Percentiles rank a stretch among this genome's conserved stretches.
Evolutionary conservation across 2,888 invertebrate genomes (phyloP).

Genomic region (Busseola fusca): DNA sequence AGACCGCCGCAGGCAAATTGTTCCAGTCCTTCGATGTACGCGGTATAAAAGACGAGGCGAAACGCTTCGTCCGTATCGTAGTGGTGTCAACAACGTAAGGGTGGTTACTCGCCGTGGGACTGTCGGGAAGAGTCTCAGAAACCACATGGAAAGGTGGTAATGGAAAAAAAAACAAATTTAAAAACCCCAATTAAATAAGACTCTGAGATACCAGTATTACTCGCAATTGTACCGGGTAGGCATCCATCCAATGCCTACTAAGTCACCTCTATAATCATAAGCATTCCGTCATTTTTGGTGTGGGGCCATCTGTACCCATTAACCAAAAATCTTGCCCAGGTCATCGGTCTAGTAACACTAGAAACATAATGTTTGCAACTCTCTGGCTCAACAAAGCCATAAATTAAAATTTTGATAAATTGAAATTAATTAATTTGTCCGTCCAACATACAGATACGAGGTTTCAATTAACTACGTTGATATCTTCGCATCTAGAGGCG

Average conservation of each 20-base stretch:
- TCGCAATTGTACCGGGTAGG: neutral
- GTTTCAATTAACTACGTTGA: conserved; percentile 30
- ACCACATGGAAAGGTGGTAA: neutral
- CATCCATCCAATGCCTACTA: neutral
- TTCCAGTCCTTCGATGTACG: too few species aligned
- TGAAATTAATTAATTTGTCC: conserved; percentile 13
- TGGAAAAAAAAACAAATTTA: neutral
- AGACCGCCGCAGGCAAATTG: too few species aligned
- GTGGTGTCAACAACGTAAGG: too few species aligned
- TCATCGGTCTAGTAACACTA: neutral
- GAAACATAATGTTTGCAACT: neutral
- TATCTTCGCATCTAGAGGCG: conserved; percentile 22
- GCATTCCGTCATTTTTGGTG: neutral
- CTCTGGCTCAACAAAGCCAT: neutral
- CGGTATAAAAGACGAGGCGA: too few species aligned
- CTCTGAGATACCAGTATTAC: neutral
- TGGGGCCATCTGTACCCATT: neutral
- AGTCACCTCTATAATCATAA: neutral
- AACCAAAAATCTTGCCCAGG: neutral
- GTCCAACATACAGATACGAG: conserved; percentile 7
- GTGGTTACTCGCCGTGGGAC: too few species aligned
- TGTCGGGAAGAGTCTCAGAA: neutral
- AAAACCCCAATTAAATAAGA: neutral
- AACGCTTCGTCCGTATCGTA: too few species aligned
- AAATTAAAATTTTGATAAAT: neutral